Evolutionary conservation across 2,797 vertebrate species (phyloP).

Genomic region (Antennarius maculatus): DNA sequence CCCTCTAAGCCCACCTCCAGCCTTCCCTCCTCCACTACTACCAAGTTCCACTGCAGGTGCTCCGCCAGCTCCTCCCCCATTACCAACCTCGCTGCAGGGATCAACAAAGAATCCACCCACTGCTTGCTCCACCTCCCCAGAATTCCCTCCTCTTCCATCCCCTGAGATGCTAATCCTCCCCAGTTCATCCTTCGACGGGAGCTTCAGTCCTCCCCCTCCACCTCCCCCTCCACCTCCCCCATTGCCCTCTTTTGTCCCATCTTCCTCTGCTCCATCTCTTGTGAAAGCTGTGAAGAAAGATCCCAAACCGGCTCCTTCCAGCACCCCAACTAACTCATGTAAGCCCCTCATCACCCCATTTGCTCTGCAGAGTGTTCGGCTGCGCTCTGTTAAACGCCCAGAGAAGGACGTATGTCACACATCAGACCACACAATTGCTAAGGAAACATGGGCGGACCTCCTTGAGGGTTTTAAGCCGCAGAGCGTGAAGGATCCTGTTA

Average conservation of each 20-base stretch:
- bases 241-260: constrained; percentile 64
- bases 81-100: constrained; percentile 63
- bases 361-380: constrained; percentile 90
- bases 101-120: constrained; percentile 37
- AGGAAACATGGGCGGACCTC: constrained; percentile 69
- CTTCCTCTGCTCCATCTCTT: constrained; percentile 79
- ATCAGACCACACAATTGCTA: constrained; percentile 60
- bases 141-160: constrained; percentile 90
- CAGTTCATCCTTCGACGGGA: constrained; percentile 68
- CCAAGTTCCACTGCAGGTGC: constrained; percentile 55
- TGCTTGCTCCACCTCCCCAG: constrained; percentile 73
- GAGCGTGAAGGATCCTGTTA: constrained; percentile 57
- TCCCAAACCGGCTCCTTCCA: constrained; percentile 61
- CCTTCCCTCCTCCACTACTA: constrained; percentile 72
- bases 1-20: constrained; percentile 65
- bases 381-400: constrained; percentile 86
- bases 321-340: constrained; percentile 71
- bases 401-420: constrained; percentile 66
- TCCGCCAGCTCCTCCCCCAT: constrained; percentile 56
- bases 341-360: constrained; percentile 91
- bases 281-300: constrained; percentile 77
- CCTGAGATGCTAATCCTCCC: constrained; percentile 81
- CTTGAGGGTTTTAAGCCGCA: constrained; percentile 63
- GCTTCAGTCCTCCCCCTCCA: constrained; percentile 71
- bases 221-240: constrained; percentile 69